Evolutionary conservation across 2,797 vertebrate genomes (phyloP).

Genomic region (Squalus acanthias): DNA sequence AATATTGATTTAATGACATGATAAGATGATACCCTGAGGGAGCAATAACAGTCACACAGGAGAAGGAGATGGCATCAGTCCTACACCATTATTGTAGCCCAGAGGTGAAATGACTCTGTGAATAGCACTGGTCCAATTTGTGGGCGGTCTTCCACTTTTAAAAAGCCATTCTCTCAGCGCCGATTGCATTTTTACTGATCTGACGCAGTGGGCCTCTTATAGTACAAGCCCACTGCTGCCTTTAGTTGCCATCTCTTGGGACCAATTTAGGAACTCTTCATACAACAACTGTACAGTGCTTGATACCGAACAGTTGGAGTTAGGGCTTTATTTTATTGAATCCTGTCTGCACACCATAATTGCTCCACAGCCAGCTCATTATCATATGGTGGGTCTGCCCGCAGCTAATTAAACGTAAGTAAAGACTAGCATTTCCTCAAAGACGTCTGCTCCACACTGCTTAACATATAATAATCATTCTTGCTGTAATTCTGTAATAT

Average conservation of each 20-base stretch:
- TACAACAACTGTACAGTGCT: background rate
- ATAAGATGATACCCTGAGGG: background rate
- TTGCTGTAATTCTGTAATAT: background rate
- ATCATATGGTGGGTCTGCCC: background rate
- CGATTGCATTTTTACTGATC: background rate
- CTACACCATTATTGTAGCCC: background rate
- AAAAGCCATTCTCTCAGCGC: background rate
- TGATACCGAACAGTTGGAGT: background rate
- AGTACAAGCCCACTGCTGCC: background rate
- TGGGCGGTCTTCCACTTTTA: background rate
- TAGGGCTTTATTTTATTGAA: slow-evolving; percentile 5
- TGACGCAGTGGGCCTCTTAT: background rate
- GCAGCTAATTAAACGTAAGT: background rate
- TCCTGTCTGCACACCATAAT: background rate
- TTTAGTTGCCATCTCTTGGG: background rate
- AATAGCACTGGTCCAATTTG: background rate
- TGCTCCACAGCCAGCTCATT: background rate
- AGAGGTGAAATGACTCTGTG: background rate
- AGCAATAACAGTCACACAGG: background rate
- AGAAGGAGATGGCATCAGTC: background rate
- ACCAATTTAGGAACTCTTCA: background rate
- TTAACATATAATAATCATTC: background rate
- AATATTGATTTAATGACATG: background rate
- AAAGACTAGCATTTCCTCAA: background rate
- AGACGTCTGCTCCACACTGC: background rate